phyloP scores from a whole-genome alignment of 1,140 invertebrate species.

The Trissolcus basalis region DNA sequence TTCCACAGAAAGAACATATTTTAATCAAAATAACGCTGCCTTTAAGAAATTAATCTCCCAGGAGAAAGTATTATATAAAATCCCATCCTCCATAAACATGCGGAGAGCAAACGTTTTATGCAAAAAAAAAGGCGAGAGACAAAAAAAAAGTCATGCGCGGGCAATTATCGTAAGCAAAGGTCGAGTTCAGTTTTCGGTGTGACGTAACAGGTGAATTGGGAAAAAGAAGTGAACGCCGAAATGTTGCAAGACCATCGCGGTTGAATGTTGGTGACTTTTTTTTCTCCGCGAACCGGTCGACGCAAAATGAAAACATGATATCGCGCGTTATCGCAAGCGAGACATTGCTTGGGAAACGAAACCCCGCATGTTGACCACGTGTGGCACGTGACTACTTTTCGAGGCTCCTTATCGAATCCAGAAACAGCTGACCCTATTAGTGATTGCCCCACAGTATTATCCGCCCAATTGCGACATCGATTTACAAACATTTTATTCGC shows the following conservation, averaged over 20 bases:
- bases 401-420: constrained; percentile 17
- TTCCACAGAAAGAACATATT: constrained; percentile 16
- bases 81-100: constrained; percentile 9
- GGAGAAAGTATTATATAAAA: constrained; percentile 47
- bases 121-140: too few relatives aligned
- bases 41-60: constrained; percentile 22
- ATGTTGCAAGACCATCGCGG: background rate
- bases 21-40: constrained; percentile 22
- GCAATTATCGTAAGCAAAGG: constrained; percentile 20
- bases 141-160: constrained; percentile 16
- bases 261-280: background rate
- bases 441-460: constrained; percentile 27
- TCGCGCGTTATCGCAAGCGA: too few relatives aligned
- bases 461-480: constrained; percentile 16
- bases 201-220: constrained; percentile 8
- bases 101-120: too few relatives aligned
- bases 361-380: constrained; percentile 19
- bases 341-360: constrained; percentile 9
- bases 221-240: background rate
- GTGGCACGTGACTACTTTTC: constrained; percentile 24
- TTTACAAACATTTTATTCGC: constrained; percentile 18
- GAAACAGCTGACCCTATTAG: constrained; percentile 26
- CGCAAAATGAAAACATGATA: too few relatives aligned
- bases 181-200: constrained; percentile 17
- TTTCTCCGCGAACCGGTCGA: background rate